A percentile compares a stretch with the other conserved stretches of the same genome.
Evolutionary conservation across 2,888 invertebrate species (phyloP).

Genomic region (Caprella mutica): DNA sequence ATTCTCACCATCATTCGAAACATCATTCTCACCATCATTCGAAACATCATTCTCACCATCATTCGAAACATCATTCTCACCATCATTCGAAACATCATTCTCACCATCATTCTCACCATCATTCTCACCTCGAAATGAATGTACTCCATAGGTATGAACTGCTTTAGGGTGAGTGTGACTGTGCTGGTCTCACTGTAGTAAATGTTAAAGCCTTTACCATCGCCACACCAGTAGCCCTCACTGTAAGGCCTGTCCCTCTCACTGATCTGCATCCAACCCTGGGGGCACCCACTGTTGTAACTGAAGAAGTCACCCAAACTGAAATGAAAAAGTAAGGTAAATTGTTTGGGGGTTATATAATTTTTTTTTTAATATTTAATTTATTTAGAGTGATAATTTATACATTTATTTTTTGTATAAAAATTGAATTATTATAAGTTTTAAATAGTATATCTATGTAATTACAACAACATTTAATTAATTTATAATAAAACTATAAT

Average conservation of each 20-base stretch:
- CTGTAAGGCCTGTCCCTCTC: constrained; percentile 60
- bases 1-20: too few relatives aligned
- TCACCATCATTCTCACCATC: too few relatives aligned
- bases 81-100: too few relatives aligned
- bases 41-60: too few relatives aligned
- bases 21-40: too few relatives aligned
- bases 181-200: constrained; percentile 72
- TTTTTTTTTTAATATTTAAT: background rate
- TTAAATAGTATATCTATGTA: background rate
- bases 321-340: background rate
- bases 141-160: constrained; percentile 55
- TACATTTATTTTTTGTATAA: background rate
- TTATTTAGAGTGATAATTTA: background rate
- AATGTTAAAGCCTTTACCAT: constrained; percentile 71
- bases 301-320: constrained; percentile 33
- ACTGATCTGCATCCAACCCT: constrained; percentile 53
- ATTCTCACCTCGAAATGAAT: constrained; percentile 28
- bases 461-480: background rate
- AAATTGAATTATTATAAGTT: background rate
- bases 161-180: constrained; percentile 60
- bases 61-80: too few relatives aligned
- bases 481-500: background rate
- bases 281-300: constrained; percentile 33
- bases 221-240: constrained; percentile 71
- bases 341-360: background rate